A percentile compares a stretch with the other conserved stretches of the same genome.
phyloP scores from a whole-genome alignment of 2,113 vertebrate species.

The Aythya baeri region DNA sequence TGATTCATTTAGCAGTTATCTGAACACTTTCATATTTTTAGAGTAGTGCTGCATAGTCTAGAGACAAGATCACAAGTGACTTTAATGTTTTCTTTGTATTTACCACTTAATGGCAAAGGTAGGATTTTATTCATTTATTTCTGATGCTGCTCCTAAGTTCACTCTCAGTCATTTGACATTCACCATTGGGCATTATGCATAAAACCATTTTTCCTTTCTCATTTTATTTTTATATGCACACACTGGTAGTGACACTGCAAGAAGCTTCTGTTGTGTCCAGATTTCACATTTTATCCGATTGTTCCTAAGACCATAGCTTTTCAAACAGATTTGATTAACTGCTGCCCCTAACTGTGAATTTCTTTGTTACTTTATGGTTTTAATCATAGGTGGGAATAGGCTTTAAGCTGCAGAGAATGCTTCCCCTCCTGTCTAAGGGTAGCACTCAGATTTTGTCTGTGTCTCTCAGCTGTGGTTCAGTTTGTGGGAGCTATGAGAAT shows the following conservation, averaged over 20 bases:
- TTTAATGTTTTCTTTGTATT: background rate
- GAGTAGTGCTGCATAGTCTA: background rate
- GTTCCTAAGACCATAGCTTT: background rate
- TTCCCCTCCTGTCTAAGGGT: background rate
- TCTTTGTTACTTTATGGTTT: background rate
- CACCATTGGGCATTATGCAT: background rate
- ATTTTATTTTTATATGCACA: fast-evolving
- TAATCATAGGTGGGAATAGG: background rate
- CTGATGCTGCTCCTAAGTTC: background rate
- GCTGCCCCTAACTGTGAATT: background rate
- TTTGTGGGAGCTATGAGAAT: background rate
- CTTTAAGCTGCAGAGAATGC: background rate
- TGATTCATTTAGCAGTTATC: background rate
- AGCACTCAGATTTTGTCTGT: background rate
- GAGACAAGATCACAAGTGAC: background rate
- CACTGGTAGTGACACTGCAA: background rate
- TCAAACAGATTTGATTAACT: background rate
- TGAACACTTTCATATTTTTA: background rate
- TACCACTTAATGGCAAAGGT: background rate
- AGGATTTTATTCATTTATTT: background rate
- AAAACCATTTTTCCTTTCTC: background rate
- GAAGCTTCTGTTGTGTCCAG: background rate
- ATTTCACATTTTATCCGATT: background rate
- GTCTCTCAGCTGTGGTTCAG: background rate
- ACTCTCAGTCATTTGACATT: background rate